Evolutionary conservation across 1,140 invertebrate species (phyloP), one percentile per base, ranked within the genome.

Genomic region (Drosophila neocordata): DNA sequence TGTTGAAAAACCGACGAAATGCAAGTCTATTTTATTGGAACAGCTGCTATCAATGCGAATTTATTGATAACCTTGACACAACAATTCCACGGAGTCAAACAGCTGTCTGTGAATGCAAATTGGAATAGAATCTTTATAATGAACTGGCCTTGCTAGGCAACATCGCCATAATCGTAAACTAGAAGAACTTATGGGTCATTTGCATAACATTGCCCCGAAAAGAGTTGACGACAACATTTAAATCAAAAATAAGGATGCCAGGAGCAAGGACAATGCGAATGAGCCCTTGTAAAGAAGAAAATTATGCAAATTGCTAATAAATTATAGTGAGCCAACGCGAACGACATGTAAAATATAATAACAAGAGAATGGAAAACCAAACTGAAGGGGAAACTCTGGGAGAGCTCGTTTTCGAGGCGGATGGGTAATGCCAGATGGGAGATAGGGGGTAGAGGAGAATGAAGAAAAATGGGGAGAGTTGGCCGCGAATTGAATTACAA

Each of bases 231-330:
- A 58, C 76, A 58, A 59, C 73, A 79, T 66, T 75, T 79, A 82
- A 82, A 73, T 77, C 79, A 73, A 70, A 77, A 69, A 64, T 55
- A 68, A 57, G 51, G 59, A 73, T 73, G 67, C 74, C 65, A 84
- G 73, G 62, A 74, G 66, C 76, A 71, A 70, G 65, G 76, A 66
- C 79, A 87, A 89, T 88, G 68, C 72, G 41, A 48, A 20, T 48
- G 41, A 48, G 41, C 41, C 15, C 15, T 20, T 76, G 76, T 73
- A 89, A 79, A 72, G 88, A 88, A 79, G 83, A 88, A 88, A 88
- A 88, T 88, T 88, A 88, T 88, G 83, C 83, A 88, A 88, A 88
- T 88, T 88, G 83, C 83, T 88, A 88, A 88, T 88, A 88, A 88
- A 88, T 88, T 88, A 88, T 89, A 88, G 83, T 89, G 84, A 83